A percentile compares a stretch with the other conserved stretches of the same genome.
Conservation (phyloP, 2,113 vertebrate genomes). For the Eidolon helvum region DNA sequence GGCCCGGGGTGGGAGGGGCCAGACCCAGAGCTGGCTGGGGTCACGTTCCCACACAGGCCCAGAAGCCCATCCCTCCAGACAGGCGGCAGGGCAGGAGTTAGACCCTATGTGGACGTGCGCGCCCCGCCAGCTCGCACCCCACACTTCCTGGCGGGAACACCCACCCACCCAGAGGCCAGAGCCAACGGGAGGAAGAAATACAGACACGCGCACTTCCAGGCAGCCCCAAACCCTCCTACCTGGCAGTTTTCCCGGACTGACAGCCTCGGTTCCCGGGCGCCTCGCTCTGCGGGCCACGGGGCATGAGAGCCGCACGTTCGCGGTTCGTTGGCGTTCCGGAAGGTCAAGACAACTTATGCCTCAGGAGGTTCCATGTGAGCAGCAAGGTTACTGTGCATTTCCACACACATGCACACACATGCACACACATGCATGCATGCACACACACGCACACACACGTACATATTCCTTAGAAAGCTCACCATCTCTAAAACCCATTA, state of each 20-base stretch:
- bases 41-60: neutral
- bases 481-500: neutral
- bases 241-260: accelerated
- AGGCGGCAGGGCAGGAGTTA: accelerated
- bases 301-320: accelerated
- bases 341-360: neutral
- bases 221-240: accelerated
- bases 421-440: too few species aligned
- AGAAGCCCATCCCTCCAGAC: neutral
- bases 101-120: accelerated
- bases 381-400: accelerated
- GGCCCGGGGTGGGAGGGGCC: neutral
- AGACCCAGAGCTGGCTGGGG: too few species aligned
- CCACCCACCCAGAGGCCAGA: neutral
- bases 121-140: accelerated
- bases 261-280: accelerated
- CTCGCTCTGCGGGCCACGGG: too few species aligned
- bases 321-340: neutral
- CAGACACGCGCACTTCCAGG: accelerated
- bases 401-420: too few species aligned
- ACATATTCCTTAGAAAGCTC: neutral
- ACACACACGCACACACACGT: neutral
- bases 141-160: neutral
- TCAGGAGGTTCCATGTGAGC: neutral
- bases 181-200: neutral